Conservation (phyloP, 2,113 vertebrate genomes). For the Microcebus tavaratra region DNA sequence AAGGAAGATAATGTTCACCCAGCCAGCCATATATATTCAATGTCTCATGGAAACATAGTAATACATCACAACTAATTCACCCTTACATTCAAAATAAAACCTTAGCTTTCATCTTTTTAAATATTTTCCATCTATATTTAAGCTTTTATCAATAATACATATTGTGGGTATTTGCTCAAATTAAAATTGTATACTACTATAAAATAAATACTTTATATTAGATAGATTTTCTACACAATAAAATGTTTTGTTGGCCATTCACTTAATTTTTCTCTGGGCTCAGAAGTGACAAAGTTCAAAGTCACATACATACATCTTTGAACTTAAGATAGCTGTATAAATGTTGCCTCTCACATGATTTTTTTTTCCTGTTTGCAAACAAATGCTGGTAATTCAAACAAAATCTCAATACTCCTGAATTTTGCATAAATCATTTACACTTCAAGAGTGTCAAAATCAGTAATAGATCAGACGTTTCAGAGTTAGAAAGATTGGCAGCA, state of each 20-base stretch:
- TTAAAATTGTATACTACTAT: neutral
- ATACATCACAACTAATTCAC: neutral
- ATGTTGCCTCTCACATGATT: constrained; percentile 80
- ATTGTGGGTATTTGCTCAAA: neutral
- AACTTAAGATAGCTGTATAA: constrained; percentile 81
- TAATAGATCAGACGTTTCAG: constrained; percentile 78
- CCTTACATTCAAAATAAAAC: neutral
- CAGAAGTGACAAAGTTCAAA: constrained; percentile 81
- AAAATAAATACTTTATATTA: constrained; percentile 41
- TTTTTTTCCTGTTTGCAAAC: constrained; percentile 80
- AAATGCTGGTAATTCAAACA: constrained; percentile 82
- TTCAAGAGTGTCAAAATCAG: constrained; percentile 83
- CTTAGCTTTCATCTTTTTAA: neutral
- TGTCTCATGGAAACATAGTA: neutral
- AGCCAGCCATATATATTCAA: neutral
- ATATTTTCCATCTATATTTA: neutral
- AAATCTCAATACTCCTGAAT: constrained; percentile 80
- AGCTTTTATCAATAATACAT: neutral
- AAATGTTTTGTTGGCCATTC: constrained; percentile 72
- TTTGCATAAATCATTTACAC: constrained; percentile 83
- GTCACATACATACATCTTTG: constrained; percentile 78
- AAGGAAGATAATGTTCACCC: neutral
- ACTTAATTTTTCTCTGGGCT: constrained; percentile 79
- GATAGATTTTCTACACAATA: constrained; percentile 51
- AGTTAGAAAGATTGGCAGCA: constrained; percentile 54